Base-by-base conservation (phyloP, 2,888 invertebrate species). In the Drosophila eohydei region DNA sequence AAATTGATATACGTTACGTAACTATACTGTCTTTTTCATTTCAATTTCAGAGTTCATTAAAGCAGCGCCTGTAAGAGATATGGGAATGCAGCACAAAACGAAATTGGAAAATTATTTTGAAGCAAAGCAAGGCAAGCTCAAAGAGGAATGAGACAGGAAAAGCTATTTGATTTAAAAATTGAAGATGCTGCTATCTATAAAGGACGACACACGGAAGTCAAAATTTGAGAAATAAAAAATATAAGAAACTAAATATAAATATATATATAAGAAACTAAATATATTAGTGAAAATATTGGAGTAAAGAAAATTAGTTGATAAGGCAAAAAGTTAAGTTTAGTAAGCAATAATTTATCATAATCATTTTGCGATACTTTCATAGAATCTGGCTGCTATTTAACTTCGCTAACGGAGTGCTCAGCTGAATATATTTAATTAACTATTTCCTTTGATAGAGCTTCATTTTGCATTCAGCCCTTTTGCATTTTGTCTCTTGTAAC, bases 51-150 rank as follows among this genome's bases (percentile, higher is more conserved):
- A 16, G 36, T 21, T 55, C 30, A 41, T n/a, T 1, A 12, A 8
- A 16, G 16, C 16, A 32, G 16, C 30, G 26, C 7, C 7, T 11
- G 36, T 11, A 12, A 21, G 14, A 7, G 4, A n/a, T 8, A 16
- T n/a, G 11, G 7, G 12, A 51, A 32, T n/a, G 32, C 30, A 32
- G 50, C 51, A 26, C 51, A 51, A 34, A 51, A 36, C 12, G 34
- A 16, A 51, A 51, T 21, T 21, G 51, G 21, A 51, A 51, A 34
- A 51, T 51, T 36, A 51, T 21, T 51, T 51, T 21, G 7, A 51
- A 51, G 34, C 32, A 32, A 6, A 9, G 48, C 28, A 28, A 14
- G 30, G 3, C 46, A 30, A 48, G 30, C 28, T 48, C 46, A 30
- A 48, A 48, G 32, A 32, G 32, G 14, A 50, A 50, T 30, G n/a